These are phyloP conservation scores for Netelia melanura DNA, from an alignment of 2,888 invertebrate genomes.

Conservation along the genomic window DNA sequence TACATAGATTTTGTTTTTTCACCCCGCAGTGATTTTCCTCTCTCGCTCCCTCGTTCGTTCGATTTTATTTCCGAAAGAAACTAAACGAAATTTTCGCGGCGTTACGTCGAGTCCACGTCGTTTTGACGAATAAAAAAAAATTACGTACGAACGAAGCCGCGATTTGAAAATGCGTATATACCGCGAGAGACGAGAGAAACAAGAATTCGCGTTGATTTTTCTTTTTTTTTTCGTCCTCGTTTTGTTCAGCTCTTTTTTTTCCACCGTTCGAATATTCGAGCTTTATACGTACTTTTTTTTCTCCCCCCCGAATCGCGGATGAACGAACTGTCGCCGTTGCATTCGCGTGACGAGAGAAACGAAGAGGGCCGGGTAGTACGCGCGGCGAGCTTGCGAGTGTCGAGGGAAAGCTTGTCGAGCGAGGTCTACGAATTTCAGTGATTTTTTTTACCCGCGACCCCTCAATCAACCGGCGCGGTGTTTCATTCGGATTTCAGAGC, in stretches of 20 bases:
- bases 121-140: background rate
- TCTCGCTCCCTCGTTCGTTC: background rate
- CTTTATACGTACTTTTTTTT: constrained; percentile 9
- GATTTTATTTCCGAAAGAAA: background rate
- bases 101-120: background rate
- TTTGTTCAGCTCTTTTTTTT: background rate
- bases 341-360: constrained; percentile 26
- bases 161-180: background rate
- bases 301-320: background rate
- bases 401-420: constrained; percentile 28
- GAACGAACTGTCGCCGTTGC: constrained; percentile 55
- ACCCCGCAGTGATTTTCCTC: constrained; percentile 19
- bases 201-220: constrained; percentile 37
- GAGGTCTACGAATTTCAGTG: constrained; percentile 61
- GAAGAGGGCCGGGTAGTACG: background rate
- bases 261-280: constrained; percentile 19
- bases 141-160: background rate
- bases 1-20: background rate
- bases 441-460: constrained; percentile 60
- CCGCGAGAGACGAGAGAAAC: constrained; percentile 2
- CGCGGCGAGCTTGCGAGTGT: background rate
- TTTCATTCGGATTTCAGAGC: constrained; percentile 61
- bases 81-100: background rate
- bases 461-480: constrained; percentile 60
- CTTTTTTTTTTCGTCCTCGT: background rate